Percentiles rank a stretch among this genome's conserved stretches.
phyloP scores from a whole-genome alignment of 1,140 invertebrate genomes.

The Drosophila dunni region DNA sequence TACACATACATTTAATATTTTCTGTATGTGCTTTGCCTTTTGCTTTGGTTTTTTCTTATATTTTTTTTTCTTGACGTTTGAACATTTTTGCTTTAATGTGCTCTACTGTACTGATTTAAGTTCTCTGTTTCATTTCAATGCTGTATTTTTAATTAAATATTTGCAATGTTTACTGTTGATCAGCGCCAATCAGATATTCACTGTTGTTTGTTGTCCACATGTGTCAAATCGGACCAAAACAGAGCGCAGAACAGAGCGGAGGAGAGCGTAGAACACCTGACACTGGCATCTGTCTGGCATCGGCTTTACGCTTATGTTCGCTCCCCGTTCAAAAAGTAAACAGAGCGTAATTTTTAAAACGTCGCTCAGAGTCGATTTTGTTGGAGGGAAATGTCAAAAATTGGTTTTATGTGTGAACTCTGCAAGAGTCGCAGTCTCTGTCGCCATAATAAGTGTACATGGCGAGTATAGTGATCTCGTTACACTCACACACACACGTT shows the following conservation, averaged over 20 bases:
- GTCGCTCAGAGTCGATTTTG: conserved; percentile 66
- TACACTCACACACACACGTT: conserved; percentile 73
- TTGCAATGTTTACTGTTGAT: conserved; percentile 23
- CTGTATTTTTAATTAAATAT: conserved; percentile 6
- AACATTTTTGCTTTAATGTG: conserved; percentile 34
- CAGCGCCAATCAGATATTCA: conserved; percentile 40
- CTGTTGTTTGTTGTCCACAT: conserved; percentile 42
- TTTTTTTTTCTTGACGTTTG: conserved; percentile 20
- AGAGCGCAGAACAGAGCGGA: conserved; percentile 54
- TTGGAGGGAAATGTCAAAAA: conserved; percentile 76
- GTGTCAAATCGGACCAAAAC: conserved; percentile 66
- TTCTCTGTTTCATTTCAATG: conserved; percentile 16
- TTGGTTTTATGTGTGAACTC: conserved; percentile 68
- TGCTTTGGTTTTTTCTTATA: conserved; percentile 9
- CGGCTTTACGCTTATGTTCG: conserved; percentile 50
- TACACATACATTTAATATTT: conserved; percentile 15
- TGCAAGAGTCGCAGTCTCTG: conserved; percentile 66
- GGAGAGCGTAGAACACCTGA: conserved; percentile 57
- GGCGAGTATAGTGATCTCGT: conserved; percentile 70
- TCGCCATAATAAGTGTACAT: conserved; percentile 40
- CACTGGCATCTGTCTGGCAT: conserved; percentile 62
- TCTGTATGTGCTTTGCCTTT: conserved; percentile 37
- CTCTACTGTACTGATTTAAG: conserved; percentile 46
- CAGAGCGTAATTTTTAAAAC: conserved; percentile 80
- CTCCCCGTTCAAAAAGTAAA: conserved; percentile 72